Base-by-base conservation (phyloP, 2,888 invertebrate species). In the Thymelicus lineola region DNA sequence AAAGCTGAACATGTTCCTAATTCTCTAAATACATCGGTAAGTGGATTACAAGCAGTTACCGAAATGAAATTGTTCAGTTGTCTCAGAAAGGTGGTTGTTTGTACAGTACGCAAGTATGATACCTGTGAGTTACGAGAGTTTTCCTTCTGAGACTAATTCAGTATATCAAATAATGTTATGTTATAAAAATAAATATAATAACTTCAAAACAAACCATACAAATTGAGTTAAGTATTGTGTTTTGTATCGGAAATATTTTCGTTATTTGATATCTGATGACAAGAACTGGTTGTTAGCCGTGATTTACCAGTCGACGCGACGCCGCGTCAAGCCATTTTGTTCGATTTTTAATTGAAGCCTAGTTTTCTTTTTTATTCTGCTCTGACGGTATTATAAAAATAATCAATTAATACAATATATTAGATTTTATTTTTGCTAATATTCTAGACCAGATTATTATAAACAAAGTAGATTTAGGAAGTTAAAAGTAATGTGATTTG, bases 11-110 rank as follows among this genome's bases (percentile, higher is more conserved):
- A 59, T 36, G 20, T n/a, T 36, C 58, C 50, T 60, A 69, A 58
- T 63, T 63, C 58, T 42, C 62, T 62, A 63, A 69, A 69, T 59
- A 64, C 48, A 63, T 20, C 14, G 58, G 63, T 69, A 64, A 70
- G 64, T 70, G 70, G 59, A 70, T 70, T 70, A 70, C 63, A 64
- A 64, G 59, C 58, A 48, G 69, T 69, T 63, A 63, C 58, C 48
- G 48, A 70, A 64, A 70, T 70, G 64, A 59, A 64, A 50, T 70
- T 64, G 69, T 64, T 63, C 64, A 50, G 36, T 59, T 63, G 59
- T 66, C 66, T 62, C 17, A 20, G 17, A 50, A 36, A 69, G 38
- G 20, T 28, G 7, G 48, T 35, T 58, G 64, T 64, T 70, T 64
- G 45, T 64, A 35, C 48, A 64, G 70, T 64, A 50, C 69, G 20